These are phyloP conservation scores for Cheirogaleus medius DNA, from an alignment of 2,113 vertebrate species.

Conservation along the genomic window DNA sequence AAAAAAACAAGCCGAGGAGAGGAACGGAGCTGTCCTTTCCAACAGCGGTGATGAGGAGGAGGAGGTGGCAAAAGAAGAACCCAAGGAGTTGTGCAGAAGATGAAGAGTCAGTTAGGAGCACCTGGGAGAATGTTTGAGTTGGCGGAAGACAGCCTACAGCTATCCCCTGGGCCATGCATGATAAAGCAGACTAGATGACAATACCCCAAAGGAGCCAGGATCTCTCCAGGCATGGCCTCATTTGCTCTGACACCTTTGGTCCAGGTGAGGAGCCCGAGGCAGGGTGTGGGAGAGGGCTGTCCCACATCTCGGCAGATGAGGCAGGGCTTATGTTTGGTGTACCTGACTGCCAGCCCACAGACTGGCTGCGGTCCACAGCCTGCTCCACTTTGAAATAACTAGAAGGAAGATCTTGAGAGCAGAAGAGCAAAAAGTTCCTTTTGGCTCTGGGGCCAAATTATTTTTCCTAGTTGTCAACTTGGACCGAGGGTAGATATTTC, in stretches of 20 bases:
- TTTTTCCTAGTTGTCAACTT: neutral
- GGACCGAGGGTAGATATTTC: neutral
- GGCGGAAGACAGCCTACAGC: neutral
- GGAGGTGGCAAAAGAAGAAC: neutral
- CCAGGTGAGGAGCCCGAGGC: neutral
- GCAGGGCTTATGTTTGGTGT: neutral
- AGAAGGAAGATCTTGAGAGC: neutral
- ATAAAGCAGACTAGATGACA: rapidly evolving
- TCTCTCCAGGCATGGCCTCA: neutral
- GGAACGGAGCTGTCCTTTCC: neutral
- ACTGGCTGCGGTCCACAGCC: neutral
- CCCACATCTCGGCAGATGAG: neutral
- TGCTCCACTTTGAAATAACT: neutral
- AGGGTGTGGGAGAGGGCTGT: neutral
- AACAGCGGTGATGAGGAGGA: neutral
- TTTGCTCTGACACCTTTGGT: neutral
- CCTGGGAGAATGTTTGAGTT: neutral
- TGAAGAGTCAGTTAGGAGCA: too few species aligned
- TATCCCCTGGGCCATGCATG: rapidly evolving
- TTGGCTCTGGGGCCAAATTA: neutral
- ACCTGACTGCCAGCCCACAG: neutral
- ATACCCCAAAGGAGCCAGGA: rapidly evolving
- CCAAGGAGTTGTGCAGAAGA: neutral
- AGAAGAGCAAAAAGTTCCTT: neutral
- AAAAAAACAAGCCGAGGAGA: neutral